Percentiles rank a stretch among this genome's conserved stretches.
These are phyloP conservation scores for Asbolus verrucosus DNA, from an alignment of 1,140 invertebrate genomes.

Conservation along the genomic window DNA sequence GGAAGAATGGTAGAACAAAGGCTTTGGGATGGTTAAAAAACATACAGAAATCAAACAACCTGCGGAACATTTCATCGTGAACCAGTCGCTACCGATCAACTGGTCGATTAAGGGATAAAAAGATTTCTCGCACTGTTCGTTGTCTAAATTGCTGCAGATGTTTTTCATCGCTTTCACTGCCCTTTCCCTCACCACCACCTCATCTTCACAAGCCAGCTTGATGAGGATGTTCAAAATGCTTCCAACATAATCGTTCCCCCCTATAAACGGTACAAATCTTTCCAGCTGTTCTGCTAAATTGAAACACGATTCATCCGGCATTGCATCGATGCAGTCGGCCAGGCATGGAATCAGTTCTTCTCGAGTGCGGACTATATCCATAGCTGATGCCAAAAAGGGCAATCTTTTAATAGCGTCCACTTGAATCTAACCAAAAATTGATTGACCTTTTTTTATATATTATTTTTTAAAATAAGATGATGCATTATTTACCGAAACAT, in stretches of 20 bases:
- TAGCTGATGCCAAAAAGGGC: constrained; percentile 51
- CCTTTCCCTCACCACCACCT: constrained; percentile 56
- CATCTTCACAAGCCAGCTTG: constrained; percentile 56
- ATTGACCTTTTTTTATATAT: no score
- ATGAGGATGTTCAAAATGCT: constrained; percentile 54
- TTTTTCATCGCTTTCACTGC: constrained; percentile 54
- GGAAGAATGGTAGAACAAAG: not conserved
- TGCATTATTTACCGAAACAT: constrained; percentile 47
- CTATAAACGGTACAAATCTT: constrained; percentile 57
- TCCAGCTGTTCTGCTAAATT: constrained; percentile 57
- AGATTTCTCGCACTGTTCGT: constrained; percentile 49
- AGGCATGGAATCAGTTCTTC: constrained; percentile 57
- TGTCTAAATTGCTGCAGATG: constrained; percentile 48
- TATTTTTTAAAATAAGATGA: not conserved
- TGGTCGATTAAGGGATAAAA: constrained; percentile 47
- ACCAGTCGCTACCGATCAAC: constrained; percentile 57
- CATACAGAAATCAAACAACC: constrained; percentile 56
- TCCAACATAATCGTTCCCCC: constrained; percentile 55
- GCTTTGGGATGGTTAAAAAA: constrained; percentile 9
- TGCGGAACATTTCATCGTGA: constrained; percentile 59
- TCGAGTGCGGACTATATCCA: constrained; percentile 55
- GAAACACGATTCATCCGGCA: constrained; percentile 57
- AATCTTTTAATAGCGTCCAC: constrained; percentile 53
- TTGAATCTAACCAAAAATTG: constrained; percentile 54
- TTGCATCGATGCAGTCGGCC: constrained; percentile 46